A percentile compares a stretch with the other conserved stretches of the same genome.
Conservation (phyloP, 1,140 invertebrate genomes). For the Nebria ingens region DNA sequence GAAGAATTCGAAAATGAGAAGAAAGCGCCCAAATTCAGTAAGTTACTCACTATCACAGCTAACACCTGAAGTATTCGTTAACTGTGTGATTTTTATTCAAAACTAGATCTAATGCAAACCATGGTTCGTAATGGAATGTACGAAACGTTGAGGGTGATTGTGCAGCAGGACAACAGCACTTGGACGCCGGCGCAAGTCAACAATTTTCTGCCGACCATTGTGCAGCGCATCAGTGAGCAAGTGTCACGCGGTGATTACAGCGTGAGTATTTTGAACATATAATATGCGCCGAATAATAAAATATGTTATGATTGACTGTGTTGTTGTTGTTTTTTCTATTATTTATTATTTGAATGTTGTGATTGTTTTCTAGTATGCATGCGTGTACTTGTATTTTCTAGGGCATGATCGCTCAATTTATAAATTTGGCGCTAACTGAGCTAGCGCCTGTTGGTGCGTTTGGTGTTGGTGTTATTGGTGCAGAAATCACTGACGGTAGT, state of each 20-base stretch:
- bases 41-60: conserved; percentile 18
- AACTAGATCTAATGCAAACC: conserved; percentile 15
- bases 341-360: too few species aligned
- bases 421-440: too few species aligned
- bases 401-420: too few species aligned
- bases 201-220: conserved; percentile 23
- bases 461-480: too few species aligned
- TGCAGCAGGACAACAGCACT: conserved; percentile 26
- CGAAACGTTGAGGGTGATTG: conserved; percentile 22
- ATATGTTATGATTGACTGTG: too few species aligned
- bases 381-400: too few species aligned
- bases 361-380: too few species aligned
- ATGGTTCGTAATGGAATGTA: conserved; percentile 18
- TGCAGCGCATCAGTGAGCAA: conserved; percentile 22
- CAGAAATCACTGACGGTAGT: too few species aligned
- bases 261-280: too few species aligned
- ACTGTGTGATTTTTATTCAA: background rate
- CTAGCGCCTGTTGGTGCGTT: too few species aligned
- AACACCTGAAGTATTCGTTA: background rate
- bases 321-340: too few species aligned
- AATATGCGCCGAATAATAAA: too few species aligned
- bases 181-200: conserved; percentile 26
- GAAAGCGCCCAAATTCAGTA: conserved; percentile 23
- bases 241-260: conserved; percentile 9
- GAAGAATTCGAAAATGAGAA: conserved; percentile 85